A percentile compares a stretch with the other conserved stretches of the same genome.
Evolutionary conservation across 2,888 invertebrate genomes (phyloP).

Genomic region (Augiades crinisus): DNA sequence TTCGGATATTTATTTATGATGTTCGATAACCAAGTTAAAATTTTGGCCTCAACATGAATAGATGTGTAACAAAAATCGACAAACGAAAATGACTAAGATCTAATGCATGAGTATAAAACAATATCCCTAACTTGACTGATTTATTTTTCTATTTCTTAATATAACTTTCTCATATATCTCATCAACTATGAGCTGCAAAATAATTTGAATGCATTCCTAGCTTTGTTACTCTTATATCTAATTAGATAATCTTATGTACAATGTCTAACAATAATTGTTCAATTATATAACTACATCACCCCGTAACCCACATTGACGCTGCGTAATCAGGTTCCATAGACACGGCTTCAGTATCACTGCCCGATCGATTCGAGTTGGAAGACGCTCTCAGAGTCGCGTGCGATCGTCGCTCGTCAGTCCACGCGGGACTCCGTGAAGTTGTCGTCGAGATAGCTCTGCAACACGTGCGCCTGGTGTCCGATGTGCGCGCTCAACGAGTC

Average conservation of each 20-base stretch:
- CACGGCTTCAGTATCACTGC: background rate
- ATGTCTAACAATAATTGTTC: constrained; percentile 69
- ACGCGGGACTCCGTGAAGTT: constrained; percentile 66
- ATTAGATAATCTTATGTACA: constrained; percentile 77
- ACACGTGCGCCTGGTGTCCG: constrained; percentile 48
- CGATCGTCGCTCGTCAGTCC: constrained; percentile 53
- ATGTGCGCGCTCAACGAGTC: constrained; percentile 59
- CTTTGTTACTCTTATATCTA: constrained; percentile 67
- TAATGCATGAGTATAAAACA: constrained; percentile 34
- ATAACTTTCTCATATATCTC: constrained; percentile 46
- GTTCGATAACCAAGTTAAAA: background rate
- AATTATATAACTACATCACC: constrained; percentile 56
- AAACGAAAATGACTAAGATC: constrained; percentile 21
- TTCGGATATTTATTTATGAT: background rate
- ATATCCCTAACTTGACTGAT: constrained; percentile 33
- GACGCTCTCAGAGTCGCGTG: constrained; percentile 1
- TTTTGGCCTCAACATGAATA: constrained; percentile 11
- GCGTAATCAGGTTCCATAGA: constrained; percentile 1
- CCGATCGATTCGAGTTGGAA: background rate
- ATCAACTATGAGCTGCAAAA: constrained; percentile 72
- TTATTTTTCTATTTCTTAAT: constrained; percentile 53
- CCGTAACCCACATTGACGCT: constrained; percentile 33
- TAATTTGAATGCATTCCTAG: constrained; percentile 72
- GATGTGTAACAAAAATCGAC: constrained; percentile 4
- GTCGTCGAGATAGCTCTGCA: constrained; percentile 64